These are phyloP conservation scores for Aurelia aurita DNA, from an alignment of 30 jellyfish, hydroid and myxozoan species.

Conservation along the genomic window DNA sequence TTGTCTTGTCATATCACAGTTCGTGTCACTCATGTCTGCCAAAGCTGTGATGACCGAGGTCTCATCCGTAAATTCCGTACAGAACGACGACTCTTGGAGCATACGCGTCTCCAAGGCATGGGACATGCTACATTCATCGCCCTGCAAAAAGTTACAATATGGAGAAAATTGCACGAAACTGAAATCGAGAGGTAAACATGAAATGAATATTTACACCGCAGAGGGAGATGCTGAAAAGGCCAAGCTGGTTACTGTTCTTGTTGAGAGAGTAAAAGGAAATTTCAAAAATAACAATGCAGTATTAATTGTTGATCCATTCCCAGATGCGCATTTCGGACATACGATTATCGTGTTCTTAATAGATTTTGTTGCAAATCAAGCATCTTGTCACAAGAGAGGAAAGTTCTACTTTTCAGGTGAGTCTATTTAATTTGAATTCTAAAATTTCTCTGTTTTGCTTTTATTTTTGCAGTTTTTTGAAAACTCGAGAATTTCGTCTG, in stretches of 20 bases:
- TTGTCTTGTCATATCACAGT: constrained; percentile 17
- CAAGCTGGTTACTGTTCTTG: constrained; percentile 49
- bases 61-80: constrained; percentile 14
- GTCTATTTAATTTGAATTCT: not conserved
- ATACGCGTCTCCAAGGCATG: constrained; percentile 69
- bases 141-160: constrained; percentile 73
- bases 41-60: constrained; percentile 24
- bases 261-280: constrained; percentile 70
- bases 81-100: constrained; percentile 45
- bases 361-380: constrained; percentile 43
- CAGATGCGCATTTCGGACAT: constrained; percentile 98
- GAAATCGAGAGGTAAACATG: constrained; percentile 44
- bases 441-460: too few species aligned
- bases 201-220: constrained; percentile 81
- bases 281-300: constrained; percentile 78
- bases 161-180: constrained; percentile 79
- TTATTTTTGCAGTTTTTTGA: too few species aligned
- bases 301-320: constrained; percentile 90
- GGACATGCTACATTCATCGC: constrained; percentile 67
- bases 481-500: not conserved
- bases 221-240: constrained; percentile 7
- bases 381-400: constrained; percentile 52
- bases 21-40: constrained; percentile 23
- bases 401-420: constrained; percentile 32
- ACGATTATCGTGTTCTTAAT: constrained; percentile 74